Conservation (phyloP, 2,797 vertebrate genomes). For the Bradypus variegatus region DNA sequence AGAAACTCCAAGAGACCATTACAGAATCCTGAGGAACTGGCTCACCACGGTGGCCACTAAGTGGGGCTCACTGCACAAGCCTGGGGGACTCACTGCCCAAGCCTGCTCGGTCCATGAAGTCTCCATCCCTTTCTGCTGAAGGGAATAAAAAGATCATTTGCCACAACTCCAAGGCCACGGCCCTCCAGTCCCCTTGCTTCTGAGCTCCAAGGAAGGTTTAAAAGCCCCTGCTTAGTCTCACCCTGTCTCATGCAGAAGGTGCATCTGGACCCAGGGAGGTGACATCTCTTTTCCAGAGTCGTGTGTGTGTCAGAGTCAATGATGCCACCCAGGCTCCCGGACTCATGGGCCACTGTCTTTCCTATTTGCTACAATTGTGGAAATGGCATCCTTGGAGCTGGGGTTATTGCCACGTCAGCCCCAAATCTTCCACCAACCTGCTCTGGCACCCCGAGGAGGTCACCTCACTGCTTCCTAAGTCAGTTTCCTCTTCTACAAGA, state of each 20-base stretch:
- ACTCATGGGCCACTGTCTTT: too few relatives aligned
- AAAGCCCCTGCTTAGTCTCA: neutral
- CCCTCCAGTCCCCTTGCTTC: neutral
- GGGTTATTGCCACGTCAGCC: too few relatives aligned
- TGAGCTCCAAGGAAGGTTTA: neutral
- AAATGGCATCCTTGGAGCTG: neutral
- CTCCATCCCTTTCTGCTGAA: neutral
- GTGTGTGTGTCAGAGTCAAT: neutral
- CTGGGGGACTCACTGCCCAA: neutral
- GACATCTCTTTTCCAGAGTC: neutral
- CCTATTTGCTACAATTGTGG: neutral
- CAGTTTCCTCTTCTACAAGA: neutral
- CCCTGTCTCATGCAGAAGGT: neutral
- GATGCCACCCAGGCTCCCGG: neutral
- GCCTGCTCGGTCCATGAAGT: fast-evolving
- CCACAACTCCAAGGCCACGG: neutral
- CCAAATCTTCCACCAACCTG: neutral
- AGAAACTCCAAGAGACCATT: neutral
- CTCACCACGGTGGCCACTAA: neutral
- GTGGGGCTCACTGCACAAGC: too few relatives aligned
- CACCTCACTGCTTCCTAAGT: neutral
- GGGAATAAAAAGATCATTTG: neutral
- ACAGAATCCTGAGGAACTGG: neutral
- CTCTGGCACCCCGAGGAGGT: neutral
- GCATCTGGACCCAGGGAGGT: neutral